These are phyloP conservation scores for Yponomeuta malinellus DNA, from an alignment of 2,888 invertebrate species.

Conservation along the genomic window DNA sequence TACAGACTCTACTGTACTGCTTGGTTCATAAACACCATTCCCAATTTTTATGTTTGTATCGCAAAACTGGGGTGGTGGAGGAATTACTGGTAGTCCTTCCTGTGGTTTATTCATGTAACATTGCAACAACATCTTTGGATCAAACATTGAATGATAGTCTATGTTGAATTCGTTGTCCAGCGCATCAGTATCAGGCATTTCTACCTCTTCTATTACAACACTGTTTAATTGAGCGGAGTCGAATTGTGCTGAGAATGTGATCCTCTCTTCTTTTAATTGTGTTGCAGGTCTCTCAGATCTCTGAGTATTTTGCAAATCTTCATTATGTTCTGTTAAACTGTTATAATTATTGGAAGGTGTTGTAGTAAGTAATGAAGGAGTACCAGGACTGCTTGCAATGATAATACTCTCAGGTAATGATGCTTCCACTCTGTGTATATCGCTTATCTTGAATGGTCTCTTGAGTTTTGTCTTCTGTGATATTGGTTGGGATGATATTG, in stretches of 20 bases:
- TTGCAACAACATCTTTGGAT: slow-evolving; percentile 55
- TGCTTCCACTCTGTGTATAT: slow-evolving; percentile 39
- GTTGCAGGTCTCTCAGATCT: too few species aligned
- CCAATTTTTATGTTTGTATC: slow-evolving; percentile 21
- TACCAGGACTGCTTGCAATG: not conserved
- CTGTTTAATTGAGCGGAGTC: not conserved
- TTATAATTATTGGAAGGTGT: not conserved
- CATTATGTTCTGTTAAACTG: too few species aligned
- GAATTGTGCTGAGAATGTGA: not conserved
- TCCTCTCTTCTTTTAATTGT: too few species aligned
- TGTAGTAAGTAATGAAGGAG: not conserved
- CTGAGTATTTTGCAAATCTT: too few species aligned
- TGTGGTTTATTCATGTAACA: slow-evolving; percentile 29
- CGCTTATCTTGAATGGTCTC: slow-evolving; percentile 51
- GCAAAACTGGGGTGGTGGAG: slow-evolving; percentile 52
- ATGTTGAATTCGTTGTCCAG: not conserved
- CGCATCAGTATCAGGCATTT: not conserved
- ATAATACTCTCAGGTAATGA: slow-evolving; percentile 27
- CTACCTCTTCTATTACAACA: not conserved
- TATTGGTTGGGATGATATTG: slow-evolving; percentile 11
- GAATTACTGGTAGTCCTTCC: slow-evolving; percentile 32
- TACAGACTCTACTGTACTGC: too few species aligned
- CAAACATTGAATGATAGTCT: slow-evolving; percentile 35
- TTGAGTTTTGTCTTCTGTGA: slow-evolving; percentile 28
- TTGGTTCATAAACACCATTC: too few species aligned